Evolutionary conservation across 2,888 invertebrate genomes (phyloP).

Genomic region (Microctonus hyperodae): DNA sequence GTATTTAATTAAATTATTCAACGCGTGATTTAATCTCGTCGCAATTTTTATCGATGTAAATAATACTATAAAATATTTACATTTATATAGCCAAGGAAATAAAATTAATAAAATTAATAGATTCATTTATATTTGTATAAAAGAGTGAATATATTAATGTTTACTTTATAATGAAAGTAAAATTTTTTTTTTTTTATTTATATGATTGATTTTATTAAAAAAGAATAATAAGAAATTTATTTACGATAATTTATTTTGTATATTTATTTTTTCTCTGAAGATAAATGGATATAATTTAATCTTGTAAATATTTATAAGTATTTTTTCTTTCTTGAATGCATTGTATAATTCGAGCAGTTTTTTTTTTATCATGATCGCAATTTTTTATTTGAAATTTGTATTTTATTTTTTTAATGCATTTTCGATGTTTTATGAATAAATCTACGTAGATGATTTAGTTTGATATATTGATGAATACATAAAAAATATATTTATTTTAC

Average conservation of each 20-base stretch:
- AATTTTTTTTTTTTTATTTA: slow-evolving; percentile 1
- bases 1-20: slow-evolving; percentile 4
- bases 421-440: slow-evolving; percentile 6
- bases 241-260: neutral
- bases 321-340: slow-evolving; percentile 18
- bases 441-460: neutral
- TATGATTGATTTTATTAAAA: neutral
- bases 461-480: neutral
- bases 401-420: neutral
- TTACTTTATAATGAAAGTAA: slow-evolving; percentile 5
- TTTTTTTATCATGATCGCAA: slow-evolving; percentile 8
- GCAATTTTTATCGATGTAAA: neutral
- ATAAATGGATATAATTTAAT: neutral
- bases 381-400: neutral
- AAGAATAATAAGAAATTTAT: neutral
- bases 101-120: neutral
- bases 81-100: neutral
- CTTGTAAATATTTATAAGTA: neutral
- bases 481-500: neutral
- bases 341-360: slow-evolving; percentile 19
- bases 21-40: neutral
- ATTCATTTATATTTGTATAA: neutral
- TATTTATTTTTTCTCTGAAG: neutral
- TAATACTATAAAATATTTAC: neutral
- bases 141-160: neutral